These are phyloP conservation scores for Oscheius sp. DNA, from an alignment of 2,888 invertebrate species.

Conservation along the genomic window DNA sequence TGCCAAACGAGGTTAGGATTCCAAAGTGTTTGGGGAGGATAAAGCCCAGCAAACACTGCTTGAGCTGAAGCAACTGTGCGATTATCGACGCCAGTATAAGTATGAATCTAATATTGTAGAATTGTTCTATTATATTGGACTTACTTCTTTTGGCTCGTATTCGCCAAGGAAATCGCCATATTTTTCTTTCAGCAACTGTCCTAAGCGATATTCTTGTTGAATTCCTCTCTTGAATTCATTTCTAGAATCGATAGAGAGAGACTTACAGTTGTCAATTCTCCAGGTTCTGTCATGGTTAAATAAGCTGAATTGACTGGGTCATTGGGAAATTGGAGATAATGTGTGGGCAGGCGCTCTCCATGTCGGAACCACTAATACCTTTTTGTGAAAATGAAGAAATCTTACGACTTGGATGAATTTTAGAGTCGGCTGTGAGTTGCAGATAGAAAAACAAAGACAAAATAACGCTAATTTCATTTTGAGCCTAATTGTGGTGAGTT, in stretches of 20 bases:
- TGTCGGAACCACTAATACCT: not conserved
- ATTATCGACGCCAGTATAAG: conserved; percentile 84
- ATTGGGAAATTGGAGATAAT: conserved; percentile 46
- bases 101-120: conserved; percentile 75
- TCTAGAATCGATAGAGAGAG: not conserved
- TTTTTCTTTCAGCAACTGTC: conserved; percentile 79
- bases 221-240: conserved; percentile 78
- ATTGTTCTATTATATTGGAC: conserved; percentile 70
- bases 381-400: not conserved
- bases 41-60: conserved; percentile 71
- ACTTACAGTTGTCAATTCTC: conserved; percentile 54
- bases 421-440: not conserved
- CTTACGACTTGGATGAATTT: conserved; percentile 48
- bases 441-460: not conserved
- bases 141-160: conserved; percentile 74
- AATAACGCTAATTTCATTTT: not conserved
- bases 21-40: conserved; percentile 71
- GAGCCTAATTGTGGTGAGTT: no score
- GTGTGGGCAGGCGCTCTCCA: conserved; percentile 40
- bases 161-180: conserved; percentile 77
- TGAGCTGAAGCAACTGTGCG: conserved; percentile 78
- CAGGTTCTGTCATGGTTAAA: conserved; percentile 45
- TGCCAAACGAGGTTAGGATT: conserved; percentile 79
- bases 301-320: conserved; percentile 32
- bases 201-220: conserved; percentile 80